Conservation (phyloP, 2,888 invertebrate genomes). For the Parascotia fuliginaria region DNA sequence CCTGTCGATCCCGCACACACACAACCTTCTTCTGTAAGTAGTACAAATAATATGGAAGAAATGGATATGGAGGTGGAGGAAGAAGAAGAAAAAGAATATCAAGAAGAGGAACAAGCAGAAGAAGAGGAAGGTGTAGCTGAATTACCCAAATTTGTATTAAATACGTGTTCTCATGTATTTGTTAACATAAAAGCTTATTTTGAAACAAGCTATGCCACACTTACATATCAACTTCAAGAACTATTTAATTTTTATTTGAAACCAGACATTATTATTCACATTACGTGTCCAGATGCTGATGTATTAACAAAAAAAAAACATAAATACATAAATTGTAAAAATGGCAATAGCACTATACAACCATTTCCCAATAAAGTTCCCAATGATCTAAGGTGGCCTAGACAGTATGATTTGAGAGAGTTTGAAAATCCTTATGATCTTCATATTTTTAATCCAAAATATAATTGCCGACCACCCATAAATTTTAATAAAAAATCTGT, state of each 20-base stretch:
- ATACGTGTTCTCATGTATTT: conserved; percentile 60
- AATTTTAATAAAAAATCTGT: conserved; percentile 74
- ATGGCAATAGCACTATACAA: conserved; percentile 40
- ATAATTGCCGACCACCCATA: conserved; percentile 76
- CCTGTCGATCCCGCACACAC: conserved; percentile 23
- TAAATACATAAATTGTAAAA: conserved; percentile 66
- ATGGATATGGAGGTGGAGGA: conserved; percentile 48
- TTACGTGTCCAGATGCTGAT: conserved; percentile 83
- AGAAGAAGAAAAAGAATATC: conserved; percentile 48
- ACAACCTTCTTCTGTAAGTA: conserved; percentile 48
- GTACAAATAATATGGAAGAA: conserved; percentile 45
- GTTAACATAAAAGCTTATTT: conserved; percentile 46
- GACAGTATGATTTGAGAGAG: conserved; percentile 59
- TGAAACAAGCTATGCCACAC: conserved; percentile 54
- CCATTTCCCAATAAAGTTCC: conserved; percentile 48
- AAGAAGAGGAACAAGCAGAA: conserved; percentile 53
- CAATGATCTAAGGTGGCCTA: conserved; percentile 64
- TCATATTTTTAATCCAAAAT: conserved; percentile 66
- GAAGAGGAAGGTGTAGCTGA: conserved; percentile 60
- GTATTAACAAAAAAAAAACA: conserved; percentile 69
- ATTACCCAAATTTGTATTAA: conserved; percentile 68
- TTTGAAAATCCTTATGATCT: conserved; percentile 52
- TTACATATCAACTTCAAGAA: conserved; percentile 62
- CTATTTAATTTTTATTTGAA: conserved; percentile 64
- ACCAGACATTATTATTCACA: conserved; percentile 84